Base-by-base conservation (phyloP, 2,888 invertebrate genomes). In the Chaetogeoica ovagalla region DNA sequence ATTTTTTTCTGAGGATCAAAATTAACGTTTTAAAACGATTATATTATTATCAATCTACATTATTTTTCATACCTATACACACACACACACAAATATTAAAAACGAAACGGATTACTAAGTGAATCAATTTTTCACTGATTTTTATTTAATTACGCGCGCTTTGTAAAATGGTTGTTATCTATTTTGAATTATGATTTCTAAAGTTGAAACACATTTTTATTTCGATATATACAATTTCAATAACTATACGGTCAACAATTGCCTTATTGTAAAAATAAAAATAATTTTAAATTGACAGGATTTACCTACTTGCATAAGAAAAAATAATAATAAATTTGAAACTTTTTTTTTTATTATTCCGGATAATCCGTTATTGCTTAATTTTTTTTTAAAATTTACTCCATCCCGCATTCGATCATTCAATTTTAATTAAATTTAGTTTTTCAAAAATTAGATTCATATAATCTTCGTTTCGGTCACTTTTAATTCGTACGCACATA, bases 401-500 rank as follows among this genome's bases (percentile, higher is more conserved):
- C 7, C 43, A 3, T 1, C 13, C 15, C 48, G 15, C 48, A 48
- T 9, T 48, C 11, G 15, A 11, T 7, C 48, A 1, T 65, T 39
- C 39, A 11, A 15, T 39, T n/a, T 39, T 23, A 15, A 13, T 13
- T 30, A 62, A 62, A 65, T 21, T 66, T 13, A 21, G 43, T 43
- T 43, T 66, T 2, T 43, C n/a, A 52, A 52, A 68, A 68, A 72
- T 21, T 72, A 60, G 9, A 73, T 62, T 30, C 39, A 62, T 15
- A 52, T 19, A 8, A 30, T 30, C 30, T 70, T 73, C n/a, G 9
- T 72, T n/a, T 7, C 6, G 2, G 17, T 0, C 19, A 60, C 19
- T 6, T 48, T 13, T 30, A 23, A 30, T 6, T 48, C 17, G 19
- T 23, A 30, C 30, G 19, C 30, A 30, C 48, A 19, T 21, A 21